phyloP scores from a whole-genome alignment of 2,797 vertebrate species.

The Coreius guichenoti region DNA sequence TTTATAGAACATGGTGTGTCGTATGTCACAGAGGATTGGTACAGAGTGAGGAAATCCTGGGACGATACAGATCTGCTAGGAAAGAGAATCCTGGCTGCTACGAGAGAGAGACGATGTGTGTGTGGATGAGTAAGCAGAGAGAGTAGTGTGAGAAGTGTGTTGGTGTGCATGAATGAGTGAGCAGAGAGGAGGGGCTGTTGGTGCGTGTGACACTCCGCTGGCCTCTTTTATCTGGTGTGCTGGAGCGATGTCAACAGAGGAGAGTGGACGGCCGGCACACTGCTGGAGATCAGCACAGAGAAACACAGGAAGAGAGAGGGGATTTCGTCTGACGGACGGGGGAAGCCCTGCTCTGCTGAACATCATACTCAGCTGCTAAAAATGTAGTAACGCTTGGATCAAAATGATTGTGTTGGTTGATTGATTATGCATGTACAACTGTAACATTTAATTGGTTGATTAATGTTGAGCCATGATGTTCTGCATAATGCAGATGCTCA shows the following conservation, averaged over 20 bases:
- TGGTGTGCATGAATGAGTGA: constrained; percentile 55
- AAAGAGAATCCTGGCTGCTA: constrained; percentile 7
- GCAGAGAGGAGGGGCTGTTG: constrained; percentile 30
- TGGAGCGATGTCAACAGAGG: constrained; percentile 75
- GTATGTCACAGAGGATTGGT: too few relatives aligned
- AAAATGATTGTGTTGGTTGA: neutral
- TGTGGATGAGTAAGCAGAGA: constrained; percentile 37
- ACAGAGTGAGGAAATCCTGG: constrained; percentile 3
- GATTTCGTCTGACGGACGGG: constrained; percentile 79
- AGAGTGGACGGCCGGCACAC: constrained; percentile 36
- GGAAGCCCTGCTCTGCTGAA: constrained; percentile 68
- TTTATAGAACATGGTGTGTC: too few relatives aligned
- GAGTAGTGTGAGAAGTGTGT: constrained; percentile 14
- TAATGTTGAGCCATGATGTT: neutral
- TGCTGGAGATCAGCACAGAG: constrained; percentile 38
- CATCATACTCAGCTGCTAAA: too few relatives aligned
- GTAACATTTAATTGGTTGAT: neutral
- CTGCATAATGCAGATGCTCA: neutral
- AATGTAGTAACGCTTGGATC: neutral
- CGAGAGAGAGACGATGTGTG: neutral
- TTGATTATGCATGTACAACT: neutral
- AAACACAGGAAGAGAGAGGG: constrained; percentile 81
- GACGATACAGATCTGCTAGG: neutral
- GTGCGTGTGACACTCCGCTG: constrained; percentile 69
- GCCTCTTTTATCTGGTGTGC: constrained; percentile 75